phyloP scores from a whole-genome alignment of 1,140 invertebrate species.

The Scaptomyza graminum region DNA sequence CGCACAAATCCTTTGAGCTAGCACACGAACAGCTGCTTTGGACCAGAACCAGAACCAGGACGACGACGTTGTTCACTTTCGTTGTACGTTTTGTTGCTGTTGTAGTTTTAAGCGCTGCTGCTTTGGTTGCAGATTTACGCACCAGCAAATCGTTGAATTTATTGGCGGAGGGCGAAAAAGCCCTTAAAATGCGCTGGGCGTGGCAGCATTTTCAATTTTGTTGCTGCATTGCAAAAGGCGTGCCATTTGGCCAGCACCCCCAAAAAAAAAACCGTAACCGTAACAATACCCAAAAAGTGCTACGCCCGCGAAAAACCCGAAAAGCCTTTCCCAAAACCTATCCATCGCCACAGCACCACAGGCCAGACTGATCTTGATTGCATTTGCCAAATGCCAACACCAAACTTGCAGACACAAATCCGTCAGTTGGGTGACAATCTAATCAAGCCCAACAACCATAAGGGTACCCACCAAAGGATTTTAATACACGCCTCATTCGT shows the following conservation, averaged over 20 bases:
- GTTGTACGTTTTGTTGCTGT: conserved; percentile 37
- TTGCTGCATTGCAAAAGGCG: conserved; percentile 37
- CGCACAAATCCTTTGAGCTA: conserved; percentile 79
- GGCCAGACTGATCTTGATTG: conserved; percentile 65
- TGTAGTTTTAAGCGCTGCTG: conserved; percentile 70
- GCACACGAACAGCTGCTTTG: conserved; percentile 78
- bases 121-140: conserved; percentile 78
- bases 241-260: neutral
- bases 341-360: neutral
- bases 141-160: conserved; percentile 78
- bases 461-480: neutral
- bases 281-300: conserved; percentile 22
- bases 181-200: conserved; percentile 16
- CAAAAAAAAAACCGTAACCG: neutral
- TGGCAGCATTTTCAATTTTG: conserved; percentile 68
- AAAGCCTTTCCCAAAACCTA: conserved; percentile 11
- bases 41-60: conserved; percentile 19
- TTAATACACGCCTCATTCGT: neutral
- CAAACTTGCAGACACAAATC: conserved; percentile 38
- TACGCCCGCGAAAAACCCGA: neutral
- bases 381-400: conserved; percentile 68
- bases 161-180: conserved; percentile 38
- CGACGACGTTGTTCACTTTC: neutral
- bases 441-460: conserved; percentile 27
- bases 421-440: conserved; percentile 45